These are phyloP conservation scores for Catharus bicknelli DNA, from an alignment of 2,113 vertebrate species.

Conservation along the genomic window DNA sequence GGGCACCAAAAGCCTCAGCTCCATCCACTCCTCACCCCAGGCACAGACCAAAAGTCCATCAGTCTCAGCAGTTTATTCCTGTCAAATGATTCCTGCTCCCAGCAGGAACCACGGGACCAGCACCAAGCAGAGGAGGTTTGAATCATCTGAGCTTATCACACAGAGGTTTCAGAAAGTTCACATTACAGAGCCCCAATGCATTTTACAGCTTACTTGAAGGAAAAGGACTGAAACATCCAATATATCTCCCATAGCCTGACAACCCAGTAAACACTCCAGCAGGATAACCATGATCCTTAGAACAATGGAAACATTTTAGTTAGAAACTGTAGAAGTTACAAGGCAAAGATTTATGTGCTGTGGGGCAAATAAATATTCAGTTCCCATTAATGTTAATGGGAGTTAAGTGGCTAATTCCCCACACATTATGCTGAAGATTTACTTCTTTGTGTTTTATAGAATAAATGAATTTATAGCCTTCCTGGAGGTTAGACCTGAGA, in stretches of 20 bases:
- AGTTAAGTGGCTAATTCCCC: slow-evolving; percentile 74
- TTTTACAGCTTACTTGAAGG: slow-evolving; percentile 56
- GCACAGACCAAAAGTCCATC: neutral
- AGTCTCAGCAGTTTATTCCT: slow-evolving; percentile 2
- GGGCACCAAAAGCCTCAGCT: neutral
- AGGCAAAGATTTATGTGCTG: slow-evolving; percentile 63
- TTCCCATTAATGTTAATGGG: slow-evolving; percentile 71
- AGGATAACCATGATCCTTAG: slow-evolving; percentile 52
- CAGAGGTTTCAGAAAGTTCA: slow-evolving; percentile 44
- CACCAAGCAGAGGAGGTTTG: slow-evolving; percentile 21
- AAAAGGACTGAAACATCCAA: slow-evolving; percentile 52
- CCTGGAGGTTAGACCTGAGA: slow-evolving; percentile 55
- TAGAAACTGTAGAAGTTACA: slow-evolving; percentile 70
- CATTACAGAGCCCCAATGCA: neutral
- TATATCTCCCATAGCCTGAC: slow-evolving; percentile 53
- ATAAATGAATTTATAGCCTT: slow-evolving; percentile 68
- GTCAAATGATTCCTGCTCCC: slow-evolving; percentile 12
- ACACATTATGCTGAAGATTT: slow-evolving; percentile 66
- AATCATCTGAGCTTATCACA: slow-evolving; percentile 20
- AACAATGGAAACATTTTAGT: slow-evolving; percentile 71
- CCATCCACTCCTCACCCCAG: neutral
- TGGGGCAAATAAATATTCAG: slow-evolving; percentile 73
- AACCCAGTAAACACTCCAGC: slow-evolving; percentile 60
- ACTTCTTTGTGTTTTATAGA: slow-evolving; percentile 65
- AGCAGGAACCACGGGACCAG: slow-evolving; percentile 3